Evolutionary conservation across 2,797 vertebrate species (phyloP), one percentile per base, ranked within the genome.

Genomic region (Scolopax bukidnonensis): DNA sequence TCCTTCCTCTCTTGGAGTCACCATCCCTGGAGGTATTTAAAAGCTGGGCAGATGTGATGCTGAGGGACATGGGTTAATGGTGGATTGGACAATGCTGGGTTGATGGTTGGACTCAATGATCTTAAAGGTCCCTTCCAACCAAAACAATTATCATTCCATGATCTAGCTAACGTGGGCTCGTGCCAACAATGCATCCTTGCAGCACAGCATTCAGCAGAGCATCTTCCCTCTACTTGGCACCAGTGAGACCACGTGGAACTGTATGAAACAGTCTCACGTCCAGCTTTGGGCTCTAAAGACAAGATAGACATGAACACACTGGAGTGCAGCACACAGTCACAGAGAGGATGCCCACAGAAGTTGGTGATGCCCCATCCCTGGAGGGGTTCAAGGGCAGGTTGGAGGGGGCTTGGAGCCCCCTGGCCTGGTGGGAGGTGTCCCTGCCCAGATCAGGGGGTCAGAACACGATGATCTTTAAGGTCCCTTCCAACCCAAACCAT

Each of bases 311-410:
- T 0, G 36, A 6, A 32, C 25, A 32, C 18, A 4, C 6, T 1
- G 13, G 17, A 14, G 14, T 1, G n/a, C 40, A 16, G 45, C 0
- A 11, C 0, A 11, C 17, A 2, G 18, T 38, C 33, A 68, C 41
- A 11, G 13, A 33, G 50, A 5, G 23, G 47, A 23, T 23, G 15
- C 25, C 50, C 50, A 16, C 14, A 16, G 25, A 50, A 50, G 48
- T 25, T 27, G 50, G 27, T 25, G 50, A 25, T 51, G 14, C 50
- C 50, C 47, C 23, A 25, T 50, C 48, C 24, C 50, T 51, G 25
- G 25, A 51, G 15, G 50, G 50, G 50, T 10, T 51, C 25, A 51
- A 10, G 25, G 25, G 15, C 50, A 51, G 50, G 50, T 9, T 50
- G 48, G 25, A 50, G 11, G 23, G 47, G 12, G 12, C 47, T 24